These are phyloP conservation scores for Procambarus virginalis DNA, from an alignment of 1,140 invertebrate species.

Conservation along the genomic window DNA sequence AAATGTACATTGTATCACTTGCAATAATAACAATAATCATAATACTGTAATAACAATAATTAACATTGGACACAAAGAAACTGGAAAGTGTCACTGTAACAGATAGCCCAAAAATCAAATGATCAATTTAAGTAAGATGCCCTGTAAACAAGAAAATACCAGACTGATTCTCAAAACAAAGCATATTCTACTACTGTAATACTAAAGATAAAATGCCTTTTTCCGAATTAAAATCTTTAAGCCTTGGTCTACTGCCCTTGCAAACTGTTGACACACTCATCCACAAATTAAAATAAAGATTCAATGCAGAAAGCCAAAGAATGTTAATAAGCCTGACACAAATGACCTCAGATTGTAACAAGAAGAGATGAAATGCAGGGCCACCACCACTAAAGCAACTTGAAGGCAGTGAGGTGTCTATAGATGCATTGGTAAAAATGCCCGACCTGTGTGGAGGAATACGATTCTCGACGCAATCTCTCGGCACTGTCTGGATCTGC, in stretches of 20 bases:
- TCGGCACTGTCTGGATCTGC: conserved; percentile 37
- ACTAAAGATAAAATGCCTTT: too few relatives aligned
- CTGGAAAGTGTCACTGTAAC: too few relatives aligned
- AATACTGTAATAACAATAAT: too few relatives aligned
- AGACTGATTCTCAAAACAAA: too few relatives aligned
- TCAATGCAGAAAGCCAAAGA: background rate
- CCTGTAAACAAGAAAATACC: too few relatives aligned
- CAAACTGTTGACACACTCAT: background rate
- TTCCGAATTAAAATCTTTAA: too few relatives aligned
- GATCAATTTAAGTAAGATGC: too few relatives aligned
- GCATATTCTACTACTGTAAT: too few relatives aligned
- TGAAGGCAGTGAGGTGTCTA: background rate
- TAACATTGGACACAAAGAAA: too few relatives aligned
- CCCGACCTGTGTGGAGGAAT: conserved; percentile 48
- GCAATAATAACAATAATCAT: too few relatives aligned
- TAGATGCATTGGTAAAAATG: background rate
- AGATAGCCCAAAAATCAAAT: too few relatives aligned
- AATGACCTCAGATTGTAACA: background rate
- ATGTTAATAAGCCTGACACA: background rate
- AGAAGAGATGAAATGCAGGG: background rate
- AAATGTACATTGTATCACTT: too few relatives aligned
- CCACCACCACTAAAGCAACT: conserved; percentile 5
- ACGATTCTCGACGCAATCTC: conserved; percentile 33
- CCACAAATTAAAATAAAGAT: background rate
- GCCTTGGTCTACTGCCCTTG: background rate